phyloP scores from a whole-genome alignment of 2,113 vertebrate species.

The Oncorhynchus keta region DNA sequence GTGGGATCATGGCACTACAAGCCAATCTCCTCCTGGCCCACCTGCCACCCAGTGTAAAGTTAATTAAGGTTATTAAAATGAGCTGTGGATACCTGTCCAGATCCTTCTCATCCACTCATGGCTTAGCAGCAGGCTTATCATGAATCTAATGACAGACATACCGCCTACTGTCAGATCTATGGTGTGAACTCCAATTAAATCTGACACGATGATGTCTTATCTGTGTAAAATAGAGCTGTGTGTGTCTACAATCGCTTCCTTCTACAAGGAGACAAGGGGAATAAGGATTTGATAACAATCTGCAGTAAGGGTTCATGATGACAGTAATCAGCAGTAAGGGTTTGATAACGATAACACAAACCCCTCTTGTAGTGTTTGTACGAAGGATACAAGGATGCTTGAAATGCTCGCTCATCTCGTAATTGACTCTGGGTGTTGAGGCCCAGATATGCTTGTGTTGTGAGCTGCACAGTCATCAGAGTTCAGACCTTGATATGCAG shows the following conservation, averaged over 20 bases:
- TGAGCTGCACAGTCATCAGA: slow-evolving; percentile 72
- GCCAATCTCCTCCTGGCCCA: background rate
- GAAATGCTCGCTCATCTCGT: slow-evolving; percentile 54
- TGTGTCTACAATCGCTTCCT: no score
- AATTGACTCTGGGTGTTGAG: slow-evolving; percentile 72
- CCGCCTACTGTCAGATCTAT: slow-evolving; percentile 35
- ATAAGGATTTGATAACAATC: no score
- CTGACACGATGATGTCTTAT: slow-evolving; percentile 21
- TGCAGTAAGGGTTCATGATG: no score
- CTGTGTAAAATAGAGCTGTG: background rate
- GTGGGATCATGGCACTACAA: background rate
- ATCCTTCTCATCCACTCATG: slow-evolving; percentile 1
- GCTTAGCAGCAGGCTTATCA: slow-evolving; percentile 39
- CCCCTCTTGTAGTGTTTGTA: background rate
- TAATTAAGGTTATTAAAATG: background rate
- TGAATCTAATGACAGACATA: slow-evolving; percentile 37
- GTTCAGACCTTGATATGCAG: slow-evolving; percentile 67
- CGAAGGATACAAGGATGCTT: background rate
- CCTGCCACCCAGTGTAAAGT: background rate
- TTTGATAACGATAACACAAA: background rate
- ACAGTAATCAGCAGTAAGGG: background rate
- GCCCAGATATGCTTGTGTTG: slow-evolving; percentile 71
- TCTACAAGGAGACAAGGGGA: no score
- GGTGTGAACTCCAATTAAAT: slow-evolving; percentile 22
- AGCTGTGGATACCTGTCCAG: background rate